A percentile compares a stretch with the other conserved stretches of the same genome.
Evolutionary conservation across 2,888 invertebrate genomes (phyloP).

Genomic region (Brachynemurus nebulosus): DNA sequence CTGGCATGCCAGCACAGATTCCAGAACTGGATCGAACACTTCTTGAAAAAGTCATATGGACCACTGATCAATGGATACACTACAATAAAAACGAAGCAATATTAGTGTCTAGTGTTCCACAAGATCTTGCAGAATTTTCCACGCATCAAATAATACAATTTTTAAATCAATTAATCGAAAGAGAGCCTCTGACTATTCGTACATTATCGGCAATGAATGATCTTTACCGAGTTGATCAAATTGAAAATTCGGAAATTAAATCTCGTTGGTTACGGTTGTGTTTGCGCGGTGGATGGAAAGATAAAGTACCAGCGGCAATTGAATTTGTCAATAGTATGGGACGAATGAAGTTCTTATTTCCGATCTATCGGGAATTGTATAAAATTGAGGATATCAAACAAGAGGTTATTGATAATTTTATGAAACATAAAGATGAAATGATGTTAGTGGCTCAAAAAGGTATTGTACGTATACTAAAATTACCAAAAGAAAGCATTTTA

Average conservation of each 20-base stretch:
- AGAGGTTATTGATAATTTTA: constrained; percentile 57
- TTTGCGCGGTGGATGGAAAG: constrained; percentile 55
- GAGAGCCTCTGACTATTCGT: constrained; percentile 35
- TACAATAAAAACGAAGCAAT: constrained; percentile 30
- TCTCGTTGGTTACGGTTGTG: constrained; percentile 66
- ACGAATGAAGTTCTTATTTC: constrained; percentile 82
- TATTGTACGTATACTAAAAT: too few relatives aligned
- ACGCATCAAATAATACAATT: constrained; percentile 55
- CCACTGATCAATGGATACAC: constrained; percentile 42
- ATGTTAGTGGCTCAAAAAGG: constrained; percentile 69
- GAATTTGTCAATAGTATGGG: constrained; percentile 72
- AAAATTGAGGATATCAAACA: constrained; percentile 60
- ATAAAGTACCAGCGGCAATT: constrained; percentile 51
- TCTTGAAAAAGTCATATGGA: constrained; percentile 41
- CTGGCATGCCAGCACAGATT: constrained; percentile 81
- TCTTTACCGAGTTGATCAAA: constrained; percentile 47
- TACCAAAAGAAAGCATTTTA: too few relatives aligned
- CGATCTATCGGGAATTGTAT: constrained; percentile 74
- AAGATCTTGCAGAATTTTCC: constrained; percentile 41
- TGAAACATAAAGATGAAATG: constrained; percentile 56
- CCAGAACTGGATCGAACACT: constrained; percentile 63
- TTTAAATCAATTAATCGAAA: constrained; percentile 49
- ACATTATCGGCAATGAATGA: constrained; percentile 47
- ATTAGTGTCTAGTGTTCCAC: constrained; percentile 29
- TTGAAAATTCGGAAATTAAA: constrained; percentile 66